Conservation (phyloP, 2,797 vertebrate genomes). For the Epinephelus malabaricus region DNA sequence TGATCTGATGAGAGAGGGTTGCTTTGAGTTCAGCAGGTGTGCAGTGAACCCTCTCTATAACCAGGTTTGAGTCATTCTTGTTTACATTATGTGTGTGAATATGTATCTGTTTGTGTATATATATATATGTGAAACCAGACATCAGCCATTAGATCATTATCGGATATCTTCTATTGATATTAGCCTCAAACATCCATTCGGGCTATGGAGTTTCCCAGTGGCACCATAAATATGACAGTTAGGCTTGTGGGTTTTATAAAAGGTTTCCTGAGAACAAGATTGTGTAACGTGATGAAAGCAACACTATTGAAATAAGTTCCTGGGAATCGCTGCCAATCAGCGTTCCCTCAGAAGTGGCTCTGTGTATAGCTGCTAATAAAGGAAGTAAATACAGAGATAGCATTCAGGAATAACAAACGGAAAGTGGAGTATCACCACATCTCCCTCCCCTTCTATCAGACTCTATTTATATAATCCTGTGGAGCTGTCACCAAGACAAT, state of each 20-base stretch:
- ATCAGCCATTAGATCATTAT: not conserved
- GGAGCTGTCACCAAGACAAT: slow-evolving; percentile 46
- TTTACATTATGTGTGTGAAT: not conserved
- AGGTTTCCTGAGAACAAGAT: not conserved
- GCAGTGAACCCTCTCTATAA: not conserved
- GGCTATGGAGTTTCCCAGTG: not conserved
- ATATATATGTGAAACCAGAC: not conserved
- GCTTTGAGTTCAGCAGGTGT: slow-evolving; percentile 1
- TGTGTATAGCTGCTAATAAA: not conserved
- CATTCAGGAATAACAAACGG: slow-evolving; percentile 18
- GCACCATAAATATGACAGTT: not conserved
- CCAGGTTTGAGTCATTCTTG: not conserved
- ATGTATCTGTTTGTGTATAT: not conserved
- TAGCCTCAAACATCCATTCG: not conserved
- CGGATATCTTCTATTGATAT: not conserved
- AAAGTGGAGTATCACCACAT: slow-evolving; percentile 11
- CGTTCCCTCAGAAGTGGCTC: not conserved
- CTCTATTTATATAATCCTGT: slow-evolving; percentile 47
- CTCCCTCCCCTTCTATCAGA: slow-evolving; percentile 37
- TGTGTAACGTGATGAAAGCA: not conserved
- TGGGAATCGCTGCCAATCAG: not conserved
- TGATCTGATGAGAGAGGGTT: not conserved
- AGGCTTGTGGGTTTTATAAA: not conserved
- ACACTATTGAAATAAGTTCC: not conserved
- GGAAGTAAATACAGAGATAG: slow-evolving; percentile 11